Evolutionary conservation across 2,113 vertebrate species (phyloP), one percentile per base, ranked within the genome.

Genomic region (Dermatemys mawii): DNA sequence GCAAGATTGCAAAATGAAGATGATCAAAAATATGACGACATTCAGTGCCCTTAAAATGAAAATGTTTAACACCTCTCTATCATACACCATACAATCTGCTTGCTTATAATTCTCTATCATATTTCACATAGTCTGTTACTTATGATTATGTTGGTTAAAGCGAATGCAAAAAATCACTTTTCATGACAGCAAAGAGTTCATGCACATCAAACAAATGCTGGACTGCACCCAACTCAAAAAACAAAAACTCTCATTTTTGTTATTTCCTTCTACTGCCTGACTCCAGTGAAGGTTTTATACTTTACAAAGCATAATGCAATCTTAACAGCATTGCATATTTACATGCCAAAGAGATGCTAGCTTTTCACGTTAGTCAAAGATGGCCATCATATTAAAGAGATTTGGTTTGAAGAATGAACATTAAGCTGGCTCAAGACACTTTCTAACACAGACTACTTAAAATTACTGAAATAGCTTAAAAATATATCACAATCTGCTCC

Each of bases 1-100:
- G 96, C 97, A 94, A 97, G 95, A 94, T 96, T 96, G 92, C 50
- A 22, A 97, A 97, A 95, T 86, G 95, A 96, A 96, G 91, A 85
- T 5, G 6, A 29, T 32, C 6, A 67, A 81, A 54, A 24, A 53
- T 55, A 1, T 21, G 75, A 53, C 0, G 12, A 3, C 53, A 5
- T 19, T 81, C n/a, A 27, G 38, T 8, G 11, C n/a, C 84, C 70
- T 50, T 27, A 57, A 87, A 92, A 87, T 27, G 14, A 54, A 89
- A 5, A n/a, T 16, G 24, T 92, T 32, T 24, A 87, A 54, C 44
- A n/a, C 57, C 50, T 78, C 78, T 49, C 46, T 19, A 2, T 19
- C 21, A 29, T 21, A 86, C 9, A 4, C 50, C 29, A 32, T 1
- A 4, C 1, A 49, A 21, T 38, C 35, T 9, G 16, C 55, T 35